phyloP scores from a whole-genome alignment of 2,797 vertebrate genomes.

The Eulemur coronatus region DNA sequence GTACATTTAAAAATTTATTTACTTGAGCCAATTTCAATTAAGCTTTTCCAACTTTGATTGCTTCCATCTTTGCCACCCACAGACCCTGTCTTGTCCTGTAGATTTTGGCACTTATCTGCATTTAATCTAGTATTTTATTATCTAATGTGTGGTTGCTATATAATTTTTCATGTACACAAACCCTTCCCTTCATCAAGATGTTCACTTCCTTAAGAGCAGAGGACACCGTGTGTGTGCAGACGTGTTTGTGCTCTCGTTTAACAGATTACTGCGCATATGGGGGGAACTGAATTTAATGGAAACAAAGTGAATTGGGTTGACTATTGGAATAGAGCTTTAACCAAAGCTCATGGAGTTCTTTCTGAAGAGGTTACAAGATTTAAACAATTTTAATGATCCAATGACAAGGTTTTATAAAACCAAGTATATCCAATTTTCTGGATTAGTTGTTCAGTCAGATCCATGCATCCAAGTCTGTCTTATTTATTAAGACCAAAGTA shows the following conservation, averaged over 20 bases:
- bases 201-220: neutral
- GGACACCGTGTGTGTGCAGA: rapidly evolving
- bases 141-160: neutral
- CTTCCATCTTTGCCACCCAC: neutral
- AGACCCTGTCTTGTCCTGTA: neutral
- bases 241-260: neutral
- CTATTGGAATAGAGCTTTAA: neutral
- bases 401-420: constrained; percentile 13
- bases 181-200: neutral
- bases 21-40: neutral
- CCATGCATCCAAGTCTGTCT: neutral
- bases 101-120: neutral
- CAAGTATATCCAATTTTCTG: neutral
- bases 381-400: neutral
- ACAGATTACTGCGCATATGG: neutral
- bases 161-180: neutral
- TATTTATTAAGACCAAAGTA: neutral
- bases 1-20: neutral
- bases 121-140: neutral
- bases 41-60: neutral
- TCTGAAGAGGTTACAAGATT: neutral
- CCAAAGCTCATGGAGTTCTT: neutral
- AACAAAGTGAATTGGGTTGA: constrained; percentile 38
- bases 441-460: neutral
- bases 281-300: constrained; percentile 5